A percentile compares a stretch with the other conserved stretches of the same genome.
Evolutionary conservation across 1,140 invertebrate genomes (phyloP).

Genomic region (Drepana arcuata): DNA sequence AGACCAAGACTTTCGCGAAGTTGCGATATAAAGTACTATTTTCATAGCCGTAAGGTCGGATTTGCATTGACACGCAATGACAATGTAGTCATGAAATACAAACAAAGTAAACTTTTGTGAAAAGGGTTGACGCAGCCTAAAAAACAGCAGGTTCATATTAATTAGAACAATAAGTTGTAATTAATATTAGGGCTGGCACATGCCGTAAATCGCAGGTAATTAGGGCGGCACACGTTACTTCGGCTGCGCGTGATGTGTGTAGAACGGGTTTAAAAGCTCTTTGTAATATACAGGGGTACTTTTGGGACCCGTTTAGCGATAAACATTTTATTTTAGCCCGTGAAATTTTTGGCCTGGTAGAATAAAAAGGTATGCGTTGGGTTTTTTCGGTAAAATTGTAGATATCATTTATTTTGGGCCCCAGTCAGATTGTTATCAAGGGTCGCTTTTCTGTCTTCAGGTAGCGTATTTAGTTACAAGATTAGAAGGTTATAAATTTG

Average conservation of each 20-base stretch:
- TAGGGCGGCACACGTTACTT: constrained; percentile 23
- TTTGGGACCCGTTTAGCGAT: constrained; percentile 14
- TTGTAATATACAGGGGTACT: constrained; percentile 26
- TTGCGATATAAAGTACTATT: neutral
- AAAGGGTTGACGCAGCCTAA: constrained; percentile 3
- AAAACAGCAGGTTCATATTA: constrained; percentile 11
- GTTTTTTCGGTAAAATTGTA: too few species aligned
- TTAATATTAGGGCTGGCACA: constrained; percentile 30
- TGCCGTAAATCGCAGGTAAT: constrained; percentile 53
- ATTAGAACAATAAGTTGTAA: constrained; percentile 28
- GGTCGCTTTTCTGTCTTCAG: too few species aligned
- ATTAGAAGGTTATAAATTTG: too few species aligned
- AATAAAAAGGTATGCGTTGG: too few species aligned
- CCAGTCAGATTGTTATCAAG: too few species aligned
- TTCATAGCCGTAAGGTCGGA: too few species aligned
- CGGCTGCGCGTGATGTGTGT: constrained; percentile 40
- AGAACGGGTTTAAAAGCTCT: constrained; percentile 36
- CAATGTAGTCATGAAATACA: too few species aligned
- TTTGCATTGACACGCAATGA: too few species aligned
- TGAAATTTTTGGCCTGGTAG: constrained; percentile 19
- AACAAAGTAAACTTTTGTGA: constrained; percentile 1
- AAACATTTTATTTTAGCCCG: constrained; percentile 12
- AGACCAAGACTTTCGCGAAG: neutral
- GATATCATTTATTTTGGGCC: too few species aligned
- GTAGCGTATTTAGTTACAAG: too few species aligned